These are phyloP conservation scores for Nysson spinosus DNA, from an alignment of 2,888 invertebrate genomes.

Conservation along the genomic window DNA sequence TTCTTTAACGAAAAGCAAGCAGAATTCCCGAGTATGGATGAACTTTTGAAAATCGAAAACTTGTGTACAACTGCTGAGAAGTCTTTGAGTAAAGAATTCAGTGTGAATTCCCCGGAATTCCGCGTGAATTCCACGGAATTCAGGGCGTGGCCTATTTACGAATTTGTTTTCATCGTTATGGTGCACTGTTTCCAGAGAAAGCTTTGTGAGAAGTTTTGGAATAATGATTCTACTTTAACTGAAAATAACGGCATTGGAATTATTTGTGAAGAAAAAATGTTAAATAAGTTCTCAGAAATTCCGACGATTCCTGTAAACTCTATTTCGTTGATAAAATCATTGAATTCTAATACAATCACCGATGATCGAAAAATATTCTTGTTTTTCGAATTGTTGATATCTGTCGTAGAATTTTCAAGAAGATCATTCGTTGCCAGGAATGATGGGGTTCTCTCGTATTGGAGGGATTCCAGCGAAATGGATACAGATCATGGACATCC, in stretches of 20 bases:
- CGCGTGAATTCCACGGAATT: slow-evolving; percentile 66
- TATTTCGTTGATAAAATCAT: slow-evolving; percentile 60
- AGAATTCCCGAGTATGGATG: slow-evolving; percentile 26
- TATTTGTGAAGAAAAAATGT: background rate
- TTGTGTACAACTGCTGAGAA: slow-evolving; percentile 37
- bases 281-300: slow-evolving; percentile 51
- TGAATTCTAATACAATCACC: slow-evolving; percentile 11
- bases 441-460: slow-evolving; percentile 55
- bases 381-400: slow-evolving; percentile 56
- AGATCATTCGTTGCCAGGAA: slow-evolving; percentile 57
- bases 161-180: slow-evolving; percentile 78
- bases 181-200: slow-evolving; percentile 56
- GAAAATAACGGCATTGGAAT: background rate
- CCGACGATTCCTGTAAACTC: slow-evolving; percentile 66
- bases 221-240: background rate
- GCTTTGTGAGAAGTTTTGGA: slow-evolving; percentile 27
- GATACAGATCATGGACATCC: slow-evolving; percentile 6
- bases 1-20: slow-evolving; percentile 57
- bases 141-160: slow-evolving; percentile 81
- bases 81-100: slow-evolving; percentile 13
- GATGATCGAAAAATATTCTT: slow-evolving; percentile 17
- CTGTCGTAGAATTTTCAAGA: slow-evolving; percentile 51
- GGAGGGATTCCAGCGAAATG: slow-evolving; percentile 38
- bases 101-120: background rate
- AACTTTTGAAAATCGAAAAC: slow-evolving; percentile 47